Conservation (phyloP, 2,888 invertebrate species). For the Parnassius glacialis region DNA sequence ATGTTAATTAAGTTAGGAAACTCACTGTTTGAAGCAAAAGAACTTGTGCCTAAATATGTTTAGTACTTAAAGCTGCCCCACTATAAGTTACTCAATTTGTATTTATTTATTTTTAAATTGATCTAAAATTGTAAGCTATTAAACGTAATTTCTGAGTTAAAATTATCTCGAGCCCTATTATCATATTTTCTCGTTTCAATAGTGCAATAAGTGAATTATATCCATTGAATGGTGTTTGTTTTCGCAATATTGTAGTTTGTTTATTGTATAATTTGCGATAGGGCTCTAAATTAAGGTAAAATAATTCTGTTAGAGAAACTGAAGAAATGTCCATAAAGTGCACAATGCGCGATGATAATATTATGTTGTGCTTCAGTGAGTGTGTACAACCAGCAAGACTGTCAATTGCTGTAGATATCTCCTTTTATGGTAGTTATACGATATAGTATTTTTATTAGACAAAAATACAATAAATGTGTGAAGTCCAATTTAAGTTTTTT, state of each 20-base stretch:
- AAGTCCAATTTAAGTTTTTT: conserved; percentile 62
- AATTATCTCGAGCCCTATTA: conserved; percentile 8
- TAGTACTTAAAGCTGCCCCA: conserved; percentile 42
- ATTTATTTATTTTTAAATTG: conserved; percentile 2
- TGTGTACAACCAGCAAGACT: conserved; percentile 76
- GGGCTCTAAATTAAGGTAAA: conserved; percentile 69
- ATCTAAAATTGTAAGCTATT: conserved; percentile 8
- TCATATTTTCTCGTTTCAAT: conserved; percentile 39
- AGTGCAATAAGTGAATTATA: conserved; percentile 68
- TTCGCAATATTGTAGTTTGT: conserved; percentile 49
- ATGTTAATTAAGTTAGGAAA: conserved; percentile 27
- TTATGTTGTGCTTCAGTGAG: conserved; percentile 60
- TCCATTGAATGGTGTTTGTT: conserved; percentile 64
- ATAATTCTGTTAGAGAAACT: conserved; percentile 50
- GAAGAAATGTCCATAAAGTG: conserved; percentile 42
- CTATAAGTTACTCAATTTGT: conserved; percentile 11
- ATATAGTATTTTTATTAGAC: conserved; percentile 81
- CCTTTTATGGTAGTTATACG: conserved; percentile 71
- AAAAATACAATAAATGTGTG: conserved; percentile 81
- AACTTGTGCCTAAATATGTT: conserved; percentile 42
- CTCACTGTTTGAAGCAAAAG: conserved; percentile 31
- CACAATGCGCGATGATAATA: conserved; percentile 53
- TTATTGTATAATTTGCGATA: conserved; percentile 52
- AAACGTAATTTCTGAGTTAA: not conserved
- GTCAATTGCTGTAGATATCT: conserved; percentile 79